Evolutionary conservation across 2,888 invertebrate species (phyloP).

Genomic region (Pyrrhia umbra): DNA sequence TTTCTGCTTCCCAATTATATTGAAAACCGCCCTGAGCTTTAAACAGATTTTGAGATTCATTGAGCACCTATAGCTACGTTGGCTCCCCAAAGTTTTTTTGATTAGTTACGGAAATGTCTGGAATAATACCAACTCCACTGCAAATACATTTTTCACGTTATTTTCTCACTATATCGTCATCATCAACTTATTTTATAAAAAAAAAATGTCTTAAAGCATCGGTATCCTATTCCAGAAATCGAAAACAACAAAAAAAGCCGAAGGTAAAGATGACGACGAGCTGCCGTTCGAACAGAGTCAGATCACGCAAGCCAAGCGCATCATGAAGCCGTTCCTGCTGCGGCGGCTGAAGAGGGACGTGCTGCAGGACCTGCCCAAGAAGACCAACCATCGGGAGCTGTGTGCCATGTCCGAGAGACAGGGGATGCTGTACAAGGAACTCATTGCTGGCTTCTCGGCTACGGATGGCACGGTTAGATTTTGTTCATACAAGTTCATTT

Average conservation of each 20-base stretch:
- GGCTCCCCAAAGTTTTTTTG: too few species aligned
- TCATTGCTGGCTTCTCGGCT: slow-evolving; percentile 92
- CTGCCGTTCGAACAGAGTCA: slow-evolving; percentile 97
- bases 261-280: slow-evolving; percentile 89
- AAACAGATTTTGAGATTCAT: too few species aligned
- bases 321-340: slow-evolving; percentile 98
- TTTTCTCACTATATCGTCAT: too few species aligned
- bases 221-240: slow-evolving; percentile 87
- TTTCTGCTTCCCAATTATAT: too few species aligned
- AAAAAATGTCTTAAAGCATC: too few species aligned
- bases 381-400: slow-evolving; percentile 92
- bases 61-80: too few species aligned
- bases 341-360: slow-evolving; percentile 97
- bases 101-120: too few species aligned
- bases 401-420: slow-evolving; percentile 93
- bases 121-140: too few species aligned
- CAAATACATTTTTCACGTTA: too few species aligned
- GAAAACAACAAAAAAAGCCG: slow-evolving; percentile 86
- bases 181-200: background rate
- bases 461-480: slow-evolving; percentile 89
- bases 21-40: too few species aligned
- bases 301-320: slow-evolving; percentile 97
- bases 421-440: slow-evolving; percentile 93
- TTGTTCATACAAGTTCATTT: too few species aligned
- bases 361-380: slow-evolving; percentile 95